Percentiles rank a stretch among this genome's conserved stretches.
phyloP scores from a whole-genome alignment of 2,888 invertebrate genomes.

The Xanthorhoe designata region DNA sequence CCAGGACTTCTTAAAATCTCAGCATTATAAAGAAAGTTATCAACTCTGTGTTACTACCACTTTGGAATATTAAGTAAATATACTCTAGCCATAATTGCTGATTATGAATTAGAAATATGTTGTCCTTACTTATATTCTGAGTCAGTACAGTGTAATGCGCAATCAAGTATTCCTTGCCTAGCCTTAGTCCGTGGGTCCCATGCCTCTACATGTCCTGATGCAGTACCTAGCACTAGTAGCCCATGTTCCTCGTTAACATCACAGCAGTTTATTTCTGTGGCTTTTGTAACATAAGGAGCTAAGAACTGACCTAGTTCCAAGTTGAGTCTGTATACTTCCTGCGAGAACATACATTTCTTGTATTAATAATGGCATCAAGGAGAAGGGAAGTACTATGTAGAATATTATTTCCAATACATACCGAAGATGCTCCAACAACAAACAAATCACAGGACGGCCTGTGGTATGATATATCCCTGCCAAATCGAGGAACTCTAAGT shows the following conservation, averaged over 20 bases:
- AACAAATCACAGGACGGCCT: constrained; percentile 95
- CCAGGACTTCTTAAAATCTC: no score
- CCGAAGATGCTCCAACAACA: constrained; percentile 94
- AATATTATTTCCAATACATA: constrained; percentile 64
- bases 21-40: no score
- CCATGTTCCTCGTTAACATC: constrained; percentile 95
- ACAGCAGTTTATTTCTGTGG: constrained; percentile 92
- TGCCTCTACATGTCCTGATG: constrained; percentile 96
- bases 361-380: not conserved
- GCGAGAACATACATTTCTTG: constrained; percentile 43
- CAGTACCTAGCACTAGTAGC: constrained; percentile 93
- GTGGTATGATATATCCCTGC: constrained; percentile 97
- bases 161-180: constrained; percentile 93
- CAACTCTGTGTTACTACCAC: no score
- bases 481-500: constrained; percentile 97
- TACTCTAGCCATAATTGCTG: no score
- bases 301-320: constrained; percentile 98
- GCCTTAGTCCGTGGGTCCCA: constrained; percentile 96
- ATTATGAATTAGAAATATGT: not conserved
- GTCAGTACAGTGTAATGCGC: constrained; percentile 88
- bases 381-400: not conserved
- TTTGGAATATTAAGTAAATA: no score
- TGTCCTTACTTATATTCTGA: constrained; percentile 73
- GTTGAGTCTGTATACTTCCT: constrained; percentile 98
- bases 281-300: constrained; percentile 91